phyloP scores from a whole-genome alignment of 2,113 vertebrate genomes.

The Chlamydotis undulata region DNA sequence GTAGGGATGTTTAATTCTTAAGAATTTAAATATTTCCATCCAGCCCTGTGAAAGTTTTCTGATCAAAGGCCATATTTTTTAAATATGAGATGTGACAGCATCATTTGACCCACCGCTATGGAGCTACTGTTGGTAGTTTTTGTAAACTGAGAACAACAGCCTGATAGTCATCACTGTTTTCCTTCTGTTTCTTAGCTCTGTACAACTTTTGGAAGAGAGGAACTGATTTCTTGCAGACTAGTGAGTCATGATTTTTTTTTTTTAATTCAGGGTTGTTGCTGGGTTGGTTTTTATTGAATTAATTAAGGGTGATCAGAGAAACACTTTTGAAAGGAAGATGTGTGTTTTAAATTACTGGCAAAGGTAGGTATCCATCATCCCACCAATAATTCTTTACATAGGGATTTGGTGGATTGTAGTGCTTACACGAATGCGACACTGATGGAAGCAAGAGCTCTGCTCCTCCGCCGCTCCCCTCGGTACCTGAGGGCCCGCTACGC shows the following conservation, averaged over 20 bases:
- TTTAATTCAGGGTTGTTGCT: background rate
- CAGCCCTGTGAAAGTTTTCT: background rate
- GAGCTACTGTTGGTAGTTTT: background rate
- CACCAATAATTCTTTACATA: background rate
- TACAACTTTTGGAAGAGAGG: background rate
- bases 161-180: background rate
- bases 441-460: background rate
- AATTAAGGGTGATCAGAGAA: background rate
- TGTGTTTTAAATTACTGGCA: background rate
- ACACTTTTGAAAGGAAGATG: background rate
- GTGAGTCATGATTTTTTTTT: background rate
- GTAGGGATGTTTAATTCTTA: background rate
- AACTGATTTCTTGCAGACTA: background rate
- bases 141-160: background rate
- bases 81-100: background rate
- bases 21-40: background rate
- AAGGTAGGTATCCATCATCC: background rate
- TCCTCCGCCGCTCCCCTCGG: background rate
- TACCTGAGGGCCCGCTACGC: too few species aligned
- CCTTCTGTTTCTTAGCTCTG: background rate
- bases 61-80: background rate
- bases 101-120: background rate
- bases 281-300: background rate
- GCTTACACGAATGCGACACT: background rate
- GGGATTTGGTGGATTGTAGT: accelerated